Conservation (phyloP, 1,140 invertebrate species). For the Paracyclopina nana region DNA sequence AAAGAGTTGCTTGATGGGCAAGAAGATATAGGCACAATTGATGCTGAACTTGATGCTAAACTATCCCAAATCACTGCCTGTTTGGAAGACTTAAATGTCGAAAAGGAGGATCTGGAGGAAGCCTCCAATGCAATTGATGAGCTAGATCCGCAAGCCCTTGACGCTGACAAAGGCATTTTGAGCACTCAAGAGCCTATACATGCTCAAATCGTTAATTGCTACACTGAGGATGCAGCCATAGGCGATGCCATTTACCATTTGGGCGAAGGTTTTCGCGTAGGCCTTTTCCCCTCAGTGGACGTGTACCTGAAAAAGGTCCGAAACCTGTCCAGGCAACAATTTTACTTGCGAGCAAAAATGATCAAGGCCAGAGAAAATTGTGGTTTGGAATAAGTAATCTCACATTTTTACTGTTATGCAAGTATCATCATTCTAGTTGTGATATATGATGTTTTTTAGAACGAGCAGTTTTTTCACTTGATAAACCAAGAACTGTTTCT, state of each 20-base stretch:
- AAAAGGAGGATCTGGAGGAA: too few species aligned
- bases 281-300: conserved; percentile 84
- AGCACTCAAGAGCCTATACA: background rate
- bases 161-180: background rate
- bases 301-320: conserved; percentile 91
- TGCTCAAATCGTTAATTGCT: conserved; percentile 57
- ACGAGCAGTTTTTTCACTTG: too few species aligned
- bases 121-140: background rate
- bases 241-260: conserved; percentile 98
- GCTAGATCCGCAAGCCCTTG: background rate
- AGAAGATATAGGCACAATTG: background rate
- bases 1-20: background rate
- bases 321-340: conserved; percentile 79
- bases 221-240: conserved; percentile 89
- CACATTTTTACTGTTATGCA: too few species aligned
- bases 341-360: too few species aligned
- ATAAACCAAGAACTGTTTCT: too few species aligned
- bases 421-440: too few species aligned
- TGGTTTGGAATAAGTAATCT: too few species aligned
- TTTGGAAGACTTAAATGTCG: background rate
- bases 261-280: conserved; percentile 78
- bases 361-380: too few species aligned
- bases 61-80: background rate
- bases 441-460: too few species aligned
- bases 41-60: background rate